Conservation (phyloP, 2,797 vertebrate species). For the Acipenser transmontanus region DNA sequence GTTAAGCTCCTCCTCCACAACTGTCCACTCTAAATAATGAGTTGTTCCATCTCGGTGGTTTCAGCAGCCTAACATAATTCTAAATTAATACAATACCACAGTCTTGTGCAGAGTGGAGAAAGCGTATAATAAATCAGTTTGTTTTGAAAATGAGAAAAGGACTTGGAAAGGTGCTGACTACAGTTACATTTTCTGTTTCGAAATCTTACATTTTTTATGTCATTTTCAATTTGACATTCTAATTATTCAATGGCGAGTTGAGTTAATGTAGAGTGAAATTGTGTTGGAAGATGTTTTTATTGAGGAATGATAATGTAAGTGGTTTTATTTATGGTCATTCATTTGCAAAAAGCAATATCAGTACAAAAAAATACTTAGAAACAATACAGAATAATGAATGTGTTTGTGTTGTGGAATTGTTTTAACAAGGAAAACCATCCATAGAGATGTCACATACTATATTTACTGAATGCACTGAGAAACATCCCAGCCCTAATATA, state of each 20-base stretch:
- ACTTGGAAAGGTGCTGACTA: neutral
- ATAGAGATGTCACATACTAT: neutral
- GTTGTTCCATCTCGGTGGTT: too few relatives aligned
- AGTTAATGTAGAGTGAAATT: neutral
- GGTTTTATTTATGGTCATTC: neutral
- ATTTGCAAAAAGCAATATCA: neutral
- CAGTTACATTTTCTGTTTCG: neutral
- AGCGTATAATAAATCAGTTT: too few relatives aligned
- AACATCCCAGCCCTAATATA: too few relatives aligned
- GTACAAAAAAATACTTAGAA: neutral
- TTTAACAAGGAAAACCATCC: neutral
- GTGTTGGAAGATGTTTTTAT: neutral
- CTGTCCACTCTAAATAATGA: too few relatives aligned
- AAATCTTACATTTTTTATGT: neutral
- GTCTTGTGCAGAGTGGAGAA: too few relatives aligned
- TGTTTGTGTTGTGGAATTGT: neutral
- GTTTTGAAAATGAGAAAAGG: too few relatives aligned
- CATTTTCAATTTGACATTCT: neutral
- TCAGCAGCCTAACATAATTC: too few relatives aligned
- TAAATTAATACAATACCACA: too few relatives aligned
- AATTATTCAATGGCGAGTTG: neutral
- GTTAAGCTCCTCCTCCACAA: too few relatives aligned
- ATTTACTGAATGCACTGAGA: too few relatives aligned
- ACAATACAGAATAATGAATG: neutral
- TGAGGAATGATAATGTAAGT: neutral